Evolutionary conservation across 2,113 vertebrate species (phyloP).

Genomic region (Urocynchramus pylzowi): DNA sequence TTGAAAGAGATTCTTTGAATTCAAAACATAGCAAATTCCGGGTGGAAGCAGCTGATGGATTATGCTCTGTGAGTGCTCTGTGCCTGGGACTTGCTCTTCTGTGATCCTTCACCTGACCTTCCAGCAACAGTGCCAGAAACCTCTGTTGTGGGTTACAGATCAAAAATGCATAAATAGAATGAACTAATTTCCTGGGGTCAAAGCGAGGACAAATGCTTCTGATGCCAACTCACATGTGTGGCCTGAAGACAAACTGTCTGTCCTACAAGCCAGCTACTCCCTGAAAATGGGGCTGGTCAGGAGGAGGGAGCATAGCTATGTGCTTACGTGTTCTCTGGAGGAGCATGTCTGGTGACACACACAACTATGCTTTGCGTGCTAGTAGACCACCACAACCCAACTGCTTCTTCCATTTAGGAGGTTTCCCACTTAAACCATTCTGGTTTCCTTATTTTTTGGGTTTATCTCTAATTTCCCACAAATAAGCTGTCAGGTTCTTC

Average conservation of each 20-base stretch:
- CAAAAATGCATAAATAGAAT: constrained; percentile 8
- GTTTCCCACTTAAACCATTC: constrained; percentile 24
- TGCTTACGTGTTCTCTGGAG: accelerated
- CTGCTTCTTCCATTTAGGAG: neutral
- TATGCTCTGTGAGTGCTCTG: neutral
- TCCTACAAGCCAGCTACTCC: neutral
- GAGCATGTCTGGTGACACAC: neutral
- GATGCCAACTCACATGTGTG: neutral
- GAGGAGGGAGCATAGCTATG: neutral
- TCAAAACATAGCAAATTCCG: constrained; percentile 13
- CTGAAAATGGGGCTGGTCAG: neutral
- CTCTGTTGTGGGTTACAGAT: neutral
- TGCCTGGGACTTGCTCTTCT: neutral
- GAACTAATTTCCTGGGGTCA: neutral
- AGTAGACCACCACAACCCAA: neutral
- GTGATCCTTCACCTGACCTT: neutral
- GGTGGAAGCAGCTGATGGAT: neutral
- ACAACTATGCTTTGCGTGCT: neutral
- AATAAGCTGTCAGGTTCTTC: neutral
- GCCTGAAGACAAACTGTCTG: neutral
- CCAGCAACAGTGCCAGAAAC: neutral
- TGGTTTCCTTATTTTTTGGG: constrained; percentile 15
- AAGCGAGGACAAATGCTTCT: neutral
- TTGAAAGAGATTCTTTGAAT: constrained; percentile 20
- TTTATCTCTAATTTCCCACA: constrained; percentile 41